phyloP scores from a whole-genome alignment of 2,888 invertebrate genomes.

The Acanthosoma haemorrhoidale region DNA sequence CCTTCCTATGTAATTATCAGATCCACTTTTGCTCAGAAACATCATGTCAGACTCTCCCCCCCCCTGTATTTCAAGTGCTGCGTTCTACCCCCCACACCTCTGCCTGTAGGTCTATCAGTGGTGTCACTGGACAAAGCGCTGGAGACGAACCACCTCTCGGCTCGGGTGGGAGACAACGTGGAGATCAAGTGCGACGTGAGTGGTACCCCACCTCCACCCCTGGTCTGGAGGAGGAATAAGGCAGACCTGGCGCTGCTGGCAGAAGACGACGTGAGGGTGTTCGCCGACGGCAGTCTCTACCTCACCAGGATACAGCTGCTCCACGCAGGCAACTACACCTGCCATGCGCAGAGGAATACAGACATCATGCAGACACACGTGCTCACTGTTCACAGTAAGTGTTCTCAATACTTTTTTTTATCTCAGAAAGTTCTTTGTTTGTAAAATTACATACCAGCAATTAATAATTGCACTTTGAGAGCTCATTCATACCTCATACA shows the following conservation, averaged over 20 bases:
- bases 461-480: neutral
- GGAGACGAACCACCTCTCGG: slow-evolving; percentile 63
- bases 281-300: slow-evolving; percentile 69
- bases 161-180: slow-evolving; percentile 68
- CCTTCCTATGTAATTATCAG: no score
- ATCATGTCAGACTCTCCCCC: no score
- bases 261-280: slow-evolving; percentile 54
- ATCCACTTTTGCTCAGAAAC: no score
- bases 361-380: slow-evolving; percentile 69
- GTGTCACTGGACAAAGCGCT: slow-evolving; percentile 66
- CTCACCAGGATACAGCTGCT: slow-evolving; percentile 65
- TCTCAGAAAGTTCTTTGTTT: no score
- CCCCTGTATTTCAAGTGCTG: no score
- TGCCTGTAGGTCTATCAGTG: slow-evolving; percentile 60
- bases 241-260: slow-evolving; percentile 53
- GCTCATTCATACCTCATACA: no score
- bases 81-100: slow-evolving; percentile 20
- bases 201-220: slow-evolving; percentile 62
- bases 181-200: slow-evolving; percentile 72
- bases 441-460: no score
- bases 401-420: no score
- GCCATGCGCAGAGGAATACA: slow-evolving; percentile 65
- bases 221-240: slow-evolving; percentile 65
- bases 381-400: slow-evolving; percentile 67
- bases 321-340: slow-evolving; percentile 72